Conservation (phyloP, 2,797 vertebrate species). For the Ceyx erithaca region DNA sequence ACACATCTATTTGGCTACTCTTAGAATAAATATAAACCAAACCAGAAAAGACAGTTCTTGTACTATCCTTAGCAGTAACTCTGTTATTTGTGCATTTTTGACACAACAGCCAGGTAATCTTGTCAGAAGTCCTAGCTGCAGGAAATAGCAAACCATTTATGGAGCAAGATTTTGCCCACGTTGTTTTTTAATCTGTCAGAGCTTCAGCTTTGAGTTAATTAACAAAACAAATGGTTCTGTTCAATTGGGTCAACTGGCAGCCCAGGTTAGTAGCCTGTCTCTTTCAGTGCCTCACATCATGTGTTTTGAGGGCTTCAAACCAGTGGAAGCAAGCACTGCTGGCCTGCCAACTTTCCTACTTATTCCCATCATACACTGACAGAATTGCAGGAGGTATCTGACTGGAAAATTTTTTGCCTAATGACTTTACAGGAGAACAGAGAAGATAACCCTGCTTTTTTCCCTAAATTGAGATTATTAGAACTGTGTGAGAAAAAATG, state of each 20-base stretch:
- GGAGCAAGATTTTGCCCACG: background rate
- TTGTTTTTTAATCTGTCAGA: background rate
- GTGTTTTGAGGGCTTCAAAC: background rate
- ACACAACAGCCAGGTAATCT: background rate
- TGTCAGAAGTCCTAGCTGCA: background rate
- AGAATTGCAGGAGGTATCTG: background rate
- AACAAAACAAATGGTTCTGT: background rate
- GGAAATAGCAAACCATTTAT: background rate
- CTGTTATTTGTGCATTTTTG: background rate
- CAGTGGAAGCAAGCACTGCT: background rate
- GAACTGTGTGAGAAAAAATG: background rate
- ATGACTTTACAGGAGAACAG: background rate
- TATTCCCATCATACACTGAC: background rate
- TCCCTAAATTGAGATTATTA: background rate
- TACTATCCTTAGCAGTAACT: background rate
- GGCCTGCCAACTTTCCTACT: background rate
- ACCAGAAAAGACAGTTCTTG: background rate
- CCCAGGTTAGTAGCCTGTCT: background rate
- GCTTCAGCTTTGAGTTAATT: background rate
- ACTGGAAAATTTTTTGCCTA: background rate
- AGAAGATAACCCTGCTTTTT: rapidly evolving
- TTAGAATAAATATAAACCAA: background rate
- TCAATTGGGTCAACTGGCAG: background rate
- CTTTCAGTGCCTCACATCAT: background rate
- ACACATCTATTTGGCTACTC: background rate